A percentile compares a stretch with the other conserved stretches of the same genome.
phyloP scores from a whole-genome alignment of 2,113 vertebrate species.

The Vicugna pacos region DNA sequence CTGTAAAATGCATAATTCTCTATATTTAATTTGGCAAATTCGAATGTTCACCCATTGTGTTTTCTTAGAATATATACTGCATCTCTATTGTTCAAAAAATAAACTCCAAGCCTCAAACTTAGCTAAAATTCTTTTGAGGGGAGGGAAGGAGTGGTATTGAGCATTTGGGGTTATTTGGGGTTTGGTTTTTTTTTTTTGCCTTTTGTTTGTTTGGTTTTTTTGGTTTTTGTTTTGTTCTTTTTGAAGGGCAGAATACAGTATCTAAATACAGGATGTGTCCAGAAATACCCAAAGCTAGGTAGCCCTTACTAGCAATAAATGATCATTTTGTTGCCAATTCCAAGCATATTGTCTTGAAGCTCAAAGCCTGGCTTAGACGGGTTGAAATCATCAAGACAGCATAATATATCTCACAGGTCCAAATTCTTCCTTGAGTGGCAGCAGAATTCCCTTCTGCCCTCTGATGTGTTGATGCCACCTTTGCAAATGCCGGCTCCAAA shows the following conservation, averaged over 20 bases:
- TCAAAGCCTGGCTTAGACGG: slow-evolving; percentile 48
- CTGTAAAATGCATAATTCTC: background rate
- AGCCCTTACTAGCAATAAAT: background rate
- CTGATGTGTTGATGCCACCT: slow-evolving; percentile 41
- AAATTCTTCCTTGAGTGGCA: slow-evolving; percentile 66
- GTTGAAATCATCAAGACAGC: slow-evolving; percentile 76
- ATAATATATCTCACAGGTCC: background rate
- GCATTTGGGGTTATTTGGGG: background rate
- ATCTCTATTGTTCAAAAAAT: slow-evolving; percentile 22
- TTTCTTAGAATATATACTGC: background rate
- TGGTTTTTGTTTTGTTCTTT: background rate
- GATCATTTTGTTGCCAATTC: background rate
- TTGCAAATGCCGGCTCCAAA: slow-evolving; percentile 32
- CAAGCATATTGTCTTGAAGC: background rate
- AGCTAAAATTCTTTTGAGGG: background rate
- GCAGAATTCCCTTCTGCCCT: slow-evolving; percentile 30
- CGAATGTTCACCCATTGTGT: slow-evolving; percentile 11
- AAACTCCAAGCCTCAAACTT: background rate
- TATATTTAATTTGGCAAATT: slow-evolving; percentile 46
- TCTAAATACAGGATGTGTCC: background rate
- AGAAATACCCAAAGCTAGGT: background rate
- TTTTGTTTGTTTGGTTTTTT: background rate
- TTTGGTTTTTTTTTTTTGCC: background rate
- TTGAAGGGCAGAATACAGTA: slow-evolving; percentile 19
- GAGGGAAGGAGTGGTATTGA: too few relatives aligned